Evolutionary conservation across 1,140 invertebrate species (phyloP).

Genomic region (Aphidius ervi): DNA sequence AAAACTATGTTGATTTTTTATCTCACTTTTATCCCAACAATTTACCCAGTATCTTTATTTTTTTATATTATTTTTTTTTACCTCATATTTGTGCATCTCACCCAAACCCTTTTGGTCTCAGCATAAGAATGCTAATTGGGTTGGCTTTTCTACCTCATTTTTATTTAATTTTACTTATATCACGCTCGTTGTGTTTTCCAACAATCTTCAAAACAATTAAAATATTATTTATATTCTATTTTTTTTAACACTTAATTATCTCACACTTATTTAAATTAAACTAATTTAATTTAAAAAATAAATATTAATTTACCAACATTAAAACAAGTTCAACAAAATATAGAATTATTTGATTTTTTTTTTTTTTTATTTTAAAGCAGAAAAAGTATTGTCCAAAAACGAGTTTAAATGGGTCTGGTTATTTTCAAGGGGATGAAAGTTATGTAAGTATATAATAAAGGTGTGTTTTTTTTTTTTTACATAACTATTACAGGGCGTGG

Average conservation of each 20-base stretch:
- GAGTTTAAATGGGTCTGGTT: not conserved
- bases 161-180: conserved; percentile 6
- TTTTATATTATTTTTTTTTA: no score
- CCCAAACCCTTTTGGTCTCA: conserved; percentile 8
- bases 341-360: not conserved
- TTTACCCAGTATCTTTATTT: no score
- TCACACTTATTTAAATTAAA: no score
- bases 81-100: not conserved
- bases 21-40: conserved; percentile 13
- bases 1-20: conserved; percentile 26
- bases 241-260: no score
- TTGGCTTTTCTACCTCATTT: conserved; percentile 29
- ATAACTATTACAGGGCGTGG: conserved; percentile 34
- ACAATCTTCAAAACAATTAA: not conserved
- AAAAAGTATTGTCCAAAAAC: conserved; percentile 38
- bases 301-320: no score
- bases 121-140: conserved; percentile 43
- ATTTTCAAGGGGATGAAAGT: conserved; percentile 19
- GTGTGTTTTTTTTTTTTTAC: conserved; percentile 11
- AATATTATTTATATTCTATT: no score
- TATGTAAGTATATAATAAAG: conserved; percentile 28
- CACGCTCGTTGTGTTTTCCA: not conserved
- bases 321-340: not conserved
- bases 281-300: no score
- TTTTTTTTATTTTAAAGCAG: conserved; percentile 8